Conservation (phyloP, 2,888 invertebrate species). For the Arctia plantaginis region DNA sequence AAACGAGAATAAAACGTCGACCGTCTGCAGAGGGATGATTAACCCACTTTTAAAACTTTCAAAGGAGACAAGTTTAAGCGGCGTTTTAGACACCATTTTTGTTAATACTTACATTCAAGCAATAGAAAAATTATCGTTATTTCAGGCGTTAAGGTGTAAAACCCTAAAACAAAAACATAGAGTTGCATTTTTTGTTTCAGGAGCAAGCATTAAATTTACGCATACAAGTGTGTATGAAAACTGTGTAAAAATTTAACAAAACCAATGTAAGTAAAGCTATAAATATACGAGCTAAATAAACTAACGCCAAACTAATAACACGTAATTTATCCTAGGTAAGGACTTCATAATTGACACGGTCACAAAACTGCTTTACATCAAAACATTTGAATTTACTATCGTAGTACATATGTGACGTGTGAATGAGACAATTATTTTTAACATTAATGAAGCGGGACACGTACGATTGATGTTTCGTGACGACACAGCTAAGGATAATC, state of each 20-base stretch:
- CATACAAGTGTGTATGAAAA: neutral
- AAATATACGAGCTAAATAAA: conserved; percentile 40
- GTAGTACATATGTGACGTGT: conserved; percentile 74
- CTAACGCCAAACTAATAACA: conserved; percentile 58
- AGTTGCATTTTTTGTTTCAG: neutral
- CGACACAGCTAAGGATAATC: conserved; percentile 49
- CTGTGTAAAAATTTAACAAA: conserved; percentile 10
- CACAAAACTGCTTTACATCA: conserved; percentile 77
- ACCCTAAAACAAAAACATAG: neutral
- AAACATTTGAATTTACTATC: conserved; percentile 82
- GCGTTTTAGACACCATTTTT: conserved; percentile 6
- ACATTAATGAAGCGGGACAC: conserved; percentile 71
- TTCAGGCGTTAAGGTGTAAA: neutral
- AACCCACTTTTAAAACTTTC: conserved; percentile 48
- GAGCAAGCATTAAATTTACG: neutral
- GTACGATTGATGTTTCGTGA: conserved; percentile 53
- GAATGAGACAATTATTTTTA: conserved; percentile 86
- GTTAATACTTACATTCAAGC: too few relatives aligned
- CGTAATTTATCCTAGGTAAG: conserved; percentile 58
- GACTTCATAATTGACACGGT: conserved; percentile 73
- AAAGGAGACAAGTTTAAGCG: conserved; percentile 21
- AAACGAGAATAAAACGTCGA: conserved; percentile 62
- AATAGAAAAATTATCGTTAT: too few relatives aligned
- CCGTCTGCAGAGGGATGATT: conserved; percentile 54
- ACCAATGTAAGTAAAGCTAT: conserved; percentile 34